These are phyloP conservation scores for Zele albiditarsus DNA, from an alignment of 2,888 invertebrate species.

Conservation along the genomic window DNA sequence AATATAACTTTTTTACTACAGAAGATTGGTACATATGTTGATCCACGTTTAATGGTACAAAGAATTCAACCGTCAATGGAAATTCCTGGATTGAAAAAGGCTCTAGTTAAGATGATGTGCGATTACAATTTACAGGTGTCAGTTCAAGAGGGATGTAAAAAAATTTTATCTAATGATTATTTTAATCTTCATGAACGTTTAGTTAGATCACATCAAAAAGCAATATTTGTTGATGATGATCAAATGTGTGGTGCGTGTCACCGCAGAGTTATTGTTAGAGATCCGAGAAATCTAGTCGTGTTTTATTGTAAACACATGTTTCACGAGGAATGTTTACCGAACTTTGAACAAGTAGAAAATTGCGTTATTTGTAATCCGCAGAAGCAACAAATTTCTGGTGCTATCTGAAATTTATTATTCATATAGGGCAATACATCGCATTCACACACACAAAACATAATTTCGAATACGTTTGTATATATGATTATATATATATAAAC, in stretches of 20 bases:
- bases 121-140: constrained; percentile 96
- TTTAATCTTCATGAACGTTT: constrained; percentile 89
- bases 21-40: constrained; percentile 88
- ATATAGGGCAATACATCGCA: constrained; percentile 37
- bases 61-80: constrained; percentile 88
- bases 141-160: constrained; percentile 91
- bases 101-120: constrained; percentile 94
- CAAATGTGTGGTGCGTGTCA: constrained; percentile 87
- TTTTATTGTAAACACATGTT: constrained; percentile 94
- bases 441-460: not conserved
- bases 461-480: not conserved
- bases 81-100: constrained; percentile 92
- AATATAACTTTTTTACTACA: constrained; percentile 82
- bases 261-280: constrained; percentile 83
- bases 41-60: constrained; percentile 89
- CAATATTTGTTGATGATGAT: constrained; percentile 82
- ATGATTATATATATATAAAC: not conserved
- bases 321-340: constrained; percentile 87
- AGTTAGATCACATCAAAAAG: constrained; percentile 84
- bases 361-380: constrained; percentile 76
- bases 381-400: constrained; percentile 58
- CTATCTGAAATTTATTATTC: constrained; percentile 52
- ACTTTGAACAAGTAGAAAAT: constrained; percentile 72
- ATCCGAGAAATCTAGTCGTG: constrained; percentile 83
- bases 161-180: constrained; percentile 92